Base-by-base conservation (phyloP, 2,888 invertebrate species). In the Eristalis pertinax region DNA sequence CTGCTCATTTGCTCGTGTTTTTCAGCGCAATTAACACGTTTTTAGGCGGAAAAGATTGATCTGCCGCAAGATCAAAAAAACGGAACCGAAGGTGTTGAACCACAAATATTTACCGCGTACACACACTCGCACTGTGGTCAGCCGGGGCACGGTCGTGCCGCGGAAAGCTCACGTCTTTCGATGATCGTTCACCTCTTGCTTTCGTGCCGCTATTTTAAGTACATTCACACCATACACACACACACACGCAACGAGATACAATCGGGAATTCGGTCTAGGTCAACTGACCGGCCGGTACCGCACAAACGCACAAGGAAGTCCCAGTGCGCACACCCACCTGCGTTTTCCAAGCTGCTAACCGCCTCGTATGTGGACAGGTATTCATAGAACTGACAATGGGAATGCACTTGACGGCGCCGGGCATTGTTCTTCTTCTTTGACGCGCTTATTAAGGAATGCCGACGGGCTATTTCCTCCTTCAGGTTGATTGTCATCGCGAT, bases 191-290 rank as follows among this genome's bases (percentile, higher is more conserved):
- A 75, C 67, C 73, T 81, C 62, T 41, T 29, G 26, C 38, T 24
- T 56, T 68, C 58, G 35, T 32, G 15, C 8, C 43, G 41, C 19
- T 56, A 58, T 74, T 62, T 32, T 19, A 26, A 67, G 62, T 63
- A 29, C 65, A 67, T 43, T 84, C 32, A 70, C 62, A 69, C 65
- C 43, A 50, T 7, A 32, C 22, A 43, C 15, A 41, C 26, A 38
- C 56, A 62, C 29, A 43, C n/a, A n/a, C 32, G 62, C 2, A 70
- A 19, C 13, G 69, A 67, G 50, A 69, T 70, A 65, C 75, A 75
- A 35, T 24, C 41, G 38, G 7, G 8, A 78, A 76, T 68, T 81
- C 84, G 89, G 82, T 89, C 85, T 89, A 84, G 89, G 89, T 85
- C 89, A 85, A 73, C 38, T 56, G 63, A 81, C 82, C 83, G 79